Evolutionary conservation across 1,140 invertebrate genomes (phyloP).

Genomic region (Acromyrmex charruanus): DNA sequence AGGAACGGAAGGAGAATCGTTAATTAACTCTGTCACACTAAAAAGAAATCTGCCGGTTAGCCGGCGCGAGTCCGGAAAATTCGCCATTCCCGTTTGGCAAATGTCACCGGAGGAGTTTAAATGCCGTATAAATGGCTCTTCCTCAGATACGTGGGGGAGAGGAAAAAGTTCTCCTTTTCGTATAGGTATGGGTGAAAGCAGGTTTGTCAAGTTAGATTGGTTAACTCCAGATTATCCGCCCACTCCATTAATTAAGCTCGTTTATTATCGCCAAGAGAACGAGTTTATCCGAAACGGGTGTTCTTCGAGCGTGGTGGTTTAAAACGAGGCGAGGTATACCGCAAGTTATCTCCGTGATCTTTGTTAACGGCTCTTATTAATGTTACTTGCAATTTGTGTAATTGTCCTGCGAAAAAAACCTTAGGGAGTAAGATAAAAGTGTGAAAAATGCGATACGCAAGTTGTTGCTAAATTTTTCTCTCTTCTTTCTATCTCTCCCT

Average conservation of each 20-base stretch:
- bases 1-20: constrained; percentile 61
- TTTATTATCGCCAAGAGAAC: constrained; percentile 48
- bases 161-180: background rate
- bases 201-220: constrained; percentile 60
- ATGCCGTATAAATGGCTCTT: constrained; percentile 30
- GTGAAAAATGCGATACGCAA: background rate
- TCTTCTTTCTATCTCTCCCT: background rate
- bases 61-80: background rate
- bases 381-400: background rate
- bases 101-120: constrained; percentile 48
- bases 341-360: constrained; percentile 7
- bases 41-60: constrained; percentile 54
- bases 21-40: constrained; percentile 66
- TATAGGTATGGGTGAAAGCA: constrained; percentile 4
- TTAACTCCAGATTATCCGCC: constrained; percentile 47
- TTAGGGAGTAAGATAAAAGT: background rate
- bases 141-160: background rate
- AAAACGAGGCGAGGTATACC: background rate
- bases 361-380: constrained; percentile 24
- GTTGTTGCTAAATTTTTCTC: background rate
- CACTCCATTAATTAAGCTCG: constrained; percentile 54
- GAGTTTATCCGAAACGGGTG: constrained; percentile 42
- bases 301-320: background rate
- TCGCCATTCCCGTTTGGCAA: constrained; percentile 35
- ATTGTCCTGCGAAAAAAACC: background rate